Conservation (phyloP, 1,140 invertebrate genomes). For the Lordiphosa collinella region DNA sequence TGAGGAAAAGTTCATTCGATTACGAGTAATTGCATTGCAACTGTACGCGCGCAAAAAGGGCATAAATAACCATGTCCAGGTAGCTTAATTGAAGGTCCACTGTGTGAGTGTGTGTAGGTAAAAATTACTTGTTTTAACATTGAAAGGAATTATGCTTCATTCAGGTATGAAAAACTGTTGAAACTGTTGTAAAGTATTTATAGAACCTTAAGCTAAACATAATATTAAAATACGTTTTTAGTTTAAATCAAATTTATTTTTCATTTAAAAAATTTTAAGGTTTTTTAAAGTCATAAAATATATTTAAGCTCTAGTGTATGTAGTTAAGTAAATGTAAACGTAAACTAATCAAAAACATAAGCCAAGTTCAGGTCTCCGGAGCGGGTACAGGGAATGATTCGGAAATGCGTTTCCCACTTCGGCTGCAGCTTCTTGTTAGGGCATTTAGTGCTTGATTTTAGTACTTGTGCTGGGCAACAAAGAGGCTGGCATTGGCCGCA, state of each 20-base stretch:
- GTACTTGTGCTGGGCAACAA: conserved; percentile 89
- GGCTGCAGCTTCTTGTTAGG: conserved; percentile 6
- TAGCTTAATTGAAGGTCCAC: neutral
- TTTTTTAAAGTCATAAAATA: no score
- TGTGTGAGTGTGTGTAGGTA: neutral
- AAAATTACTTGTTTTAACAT: neutral
- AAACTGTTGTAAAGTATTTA: no score
- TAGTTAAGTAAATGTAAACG: neutral
- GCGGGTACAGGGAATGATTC: no score
- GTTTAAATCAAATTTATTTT: no score
- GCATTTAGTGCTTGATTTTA: conserved; percentile 80
- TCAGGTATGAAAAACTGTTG: neutral
- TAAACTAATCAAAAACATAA: conserved; percentile 4
- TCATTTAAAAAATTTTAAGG: no score
- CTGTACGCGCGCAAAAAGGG: neutral
- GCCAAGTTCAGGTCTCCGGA: conserved; percentile 3
- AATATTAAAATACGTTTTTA: no score
- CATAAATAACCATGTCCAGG: neutral
- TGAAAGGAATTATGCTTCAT: neutral
- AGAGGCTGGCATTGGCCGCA: conserved; percentile 87
- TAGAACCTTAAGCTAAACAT: no score
- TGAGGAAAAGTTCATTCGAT: conserved; percentile 50
- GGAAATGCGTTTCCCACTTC: no score
- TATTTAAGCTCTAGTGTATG: neutral
- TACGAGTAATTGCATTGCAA: conserved; percentile 37